Evolutionary conservation across 2,797 vertebrate species (phyloP).

Genomic region (Buphagus erythrorhynchus): DNA sequence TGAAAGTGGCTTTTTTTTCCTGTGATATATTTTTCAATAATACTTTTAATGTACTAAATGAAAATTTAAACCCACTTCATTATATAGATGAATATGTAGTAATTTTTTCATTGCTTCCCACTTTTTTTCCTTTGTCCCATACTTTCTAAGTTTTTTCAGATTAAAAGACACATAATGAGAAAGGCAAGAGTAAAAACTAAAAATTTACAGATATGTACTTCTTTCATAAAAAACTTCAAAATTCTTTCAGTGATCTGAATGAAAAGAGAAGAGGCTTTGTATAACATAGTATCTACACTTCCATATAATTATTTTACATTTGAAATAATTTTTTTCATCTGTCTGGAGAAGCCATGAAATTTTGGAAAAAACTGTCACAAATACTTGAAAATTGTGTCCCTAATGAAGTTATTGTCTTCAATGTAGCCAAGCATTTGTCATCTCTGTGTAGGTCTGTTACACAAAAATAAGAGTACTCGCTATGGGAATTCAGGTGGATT

Average conservation of each 20-base stretch:
- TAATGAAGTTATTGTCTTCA: neutral
- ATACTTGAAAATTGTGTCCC: neutral
- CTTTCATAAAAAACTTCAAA: neutral
- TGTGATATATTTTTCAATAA: neutral
- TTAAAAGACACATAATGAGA: neutral
- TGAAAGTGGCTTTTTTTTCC: neutral
- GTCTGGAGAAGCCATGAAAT: neutral
- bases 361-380: neutral
- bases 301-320: neutral
- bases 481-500: neutral
- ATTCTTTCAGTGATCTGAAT: neutral
- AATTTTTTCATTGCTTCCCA: neutral
- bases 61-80: neutral
- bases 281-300: neutral
- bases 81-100: neutral
- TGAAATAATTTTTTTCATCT: neutral
- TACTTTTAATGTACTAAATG: neutral
- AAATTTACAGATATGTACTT: neutral
- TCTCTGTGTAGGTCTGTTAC: neutral
- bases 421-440: neutral
- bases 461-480: neutral
- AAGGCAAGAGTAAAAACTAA: neutral
- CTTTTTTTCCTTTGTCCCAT: neutral
- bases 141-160: neutral
- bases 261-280: neutral